Evolutionary conservation across 2,113 vertebrate genomes (phyloP).

Genomic region (Myotis davidii): DNA sequence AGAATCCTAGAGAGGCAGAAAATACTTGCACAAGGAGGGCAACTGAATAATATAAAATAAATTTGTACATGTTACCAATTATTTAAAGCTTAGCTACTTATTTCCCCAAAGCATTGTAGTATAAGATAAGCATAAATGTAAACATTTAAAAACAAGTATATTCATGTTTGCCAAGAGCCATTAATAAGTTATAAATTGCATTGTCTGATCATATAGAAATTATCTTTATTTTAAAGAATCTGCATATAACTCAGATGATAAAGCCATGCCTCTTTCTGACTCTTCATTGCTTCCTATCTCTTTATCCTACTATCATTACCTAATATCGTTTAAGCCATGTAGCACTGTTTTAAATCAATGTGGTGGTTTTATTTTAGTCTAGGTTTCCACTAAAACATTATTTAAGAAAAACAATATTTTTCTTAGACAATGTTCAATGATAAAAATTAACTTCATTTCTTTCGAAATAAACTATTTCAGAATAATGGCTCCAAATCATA

Average conservation of each 20-base stretch:
- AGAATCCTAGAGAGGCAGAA: background rate
- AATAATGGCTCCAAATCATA: background rate
- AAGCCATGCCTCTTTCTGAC: background rate
- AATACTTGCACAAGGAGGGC: background rate
- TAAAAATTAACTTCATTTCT: background rate
- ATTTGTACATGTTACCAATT: background rate
- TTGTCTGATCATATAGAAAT: background rate
- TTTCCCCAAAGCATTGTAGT: background rate
- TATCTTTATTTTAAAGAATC: background rate
- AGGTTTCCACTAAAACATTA: background rate
- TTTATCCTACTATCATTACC: background rate
- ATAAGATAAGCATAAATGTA: background rate
- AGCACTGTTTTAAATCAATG: background rate
- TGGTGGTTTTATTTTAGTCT: background rate
- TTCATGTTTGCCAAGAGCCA: background rate
- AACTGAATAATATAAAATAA: background rate
- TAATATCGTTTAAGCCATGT: background rate
- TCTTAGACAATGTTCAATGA: background rate
- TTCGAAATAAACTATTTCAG: constrained; percentile 11
- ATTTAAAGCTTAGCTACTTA: background rate
- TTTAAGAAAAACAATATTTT: background rate
- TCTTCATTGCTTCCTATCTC: background rate
- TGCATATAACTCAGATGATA: background rate
- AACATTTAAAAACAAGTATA: background rate
- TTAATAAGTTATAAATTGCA: background rate